phyloP scores from a whole-genome alignment of 2,113 vertebrate species.

The Triplophysa siluroides region DNA sequence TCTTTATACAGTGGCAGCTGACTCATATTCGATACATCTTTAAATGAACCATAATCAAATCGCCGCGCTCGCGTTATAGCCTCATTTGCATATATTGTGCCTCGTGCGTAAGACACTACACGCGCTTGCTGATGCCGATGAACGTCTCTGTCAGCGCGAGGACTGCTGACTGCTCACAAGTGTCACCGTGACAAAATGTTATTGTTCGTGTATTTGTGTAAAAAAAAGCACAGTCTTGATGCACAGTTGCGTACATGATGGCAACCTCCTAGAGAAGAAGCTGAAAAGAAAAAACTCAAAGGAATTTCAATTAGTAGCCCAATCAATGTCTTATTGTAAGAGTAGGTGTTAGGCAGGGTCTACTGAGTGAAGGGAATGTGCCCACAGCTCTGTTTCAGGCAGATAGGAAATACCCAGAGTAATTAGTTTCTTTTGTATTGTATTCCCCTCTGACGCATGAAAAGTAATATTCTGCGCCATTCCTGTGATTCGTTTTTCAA shows the following conservation, averaged over 20 bases:
- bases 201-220: conserved; percentile 15
- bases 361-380: neutral
- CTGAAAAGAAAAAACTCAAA: neutral
- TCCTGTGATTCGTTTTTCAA: conserved; percentile 27
- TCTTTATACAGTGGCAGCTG: conserved; percentile 1
- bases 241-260: neutral
- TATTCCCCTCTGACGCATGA: conserved; percentile 6
- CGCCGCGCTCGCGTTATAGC: neutral
- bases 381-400: neutral
- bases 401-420: conserved; percentile 22
- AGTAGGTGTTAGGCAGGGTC: neutral
- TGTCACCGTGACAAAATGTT: conserved; percentile 28
- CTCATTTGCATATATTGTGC: conserved; percentile 20
- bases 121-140: neutral
- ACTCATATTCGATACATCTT: neutral
- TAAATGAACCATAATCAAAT: conserved; percentile 6
- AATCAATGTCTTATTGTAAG: neutral
- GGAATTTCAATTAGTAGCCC: neutral
- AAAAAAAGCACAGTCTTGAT: neutral
- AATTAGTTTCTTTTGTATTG: conserved; percentile 40
- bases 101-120: neutral
- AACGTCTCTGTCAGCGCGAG: neutral
- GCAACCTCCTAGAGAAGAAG: neutral
- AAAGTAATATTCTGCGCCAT: conserved; percentile 30
- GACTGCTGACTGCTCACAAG: conserved; percentile 36